phyloP scores from a whole-genome alignment of 2,888 invertebrate species.

The Melinaea marsaeus region DNA sequence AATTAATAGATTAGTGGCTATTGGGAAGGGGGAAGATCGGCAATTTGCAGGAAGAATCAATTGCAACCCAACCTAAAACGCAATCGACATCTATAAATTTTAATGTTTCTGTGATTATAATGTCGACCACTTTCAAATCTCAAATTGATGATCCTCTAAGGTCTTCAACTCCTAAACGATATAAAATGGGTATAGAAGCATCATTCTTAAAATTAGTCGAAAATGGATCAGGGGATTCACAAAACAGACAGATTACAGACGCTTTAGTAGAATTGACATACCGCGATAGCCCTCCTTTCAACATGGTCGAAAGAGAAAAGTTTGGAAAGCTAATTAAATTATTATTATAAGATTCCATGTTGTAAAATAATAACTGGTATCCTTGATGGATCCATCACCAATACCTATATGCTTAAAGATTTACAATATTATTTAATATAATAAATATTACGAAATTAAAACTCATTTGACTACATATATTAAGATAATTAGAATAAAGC shows the following conservation, averaged over 20 bases:
- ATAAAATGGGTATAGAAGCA: constrained; percentile 20
- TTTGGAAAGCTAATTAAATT: constrained; percentile 20
- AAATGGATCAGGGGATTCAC: constrained; percentile 16
- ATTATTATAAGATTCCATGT: not conserved
- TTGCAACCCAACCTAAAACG: too few species aligned
- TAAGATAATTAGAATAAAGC: too few species aligned
- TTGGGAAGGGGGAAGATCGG: not conserved
- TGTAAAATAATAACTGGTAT: not conserved
- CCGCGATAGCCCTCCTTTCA: constrained; percentile 31
- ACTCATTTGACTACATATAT: too few species aligned
- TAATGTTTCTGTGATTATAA: too few species aligned
- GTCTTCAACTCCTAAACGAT: constrained; percentile 29
- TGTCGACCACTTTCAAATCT: too few species aligned
- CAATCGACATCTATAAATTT: too few species aligned
- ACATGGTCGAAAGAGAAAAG: constrained; percentile 29
- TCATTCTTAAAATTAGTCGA: constrained; percentile 31
- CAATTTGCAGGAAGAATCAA: too few species aligned
- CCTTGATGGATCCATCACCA: not conserved
- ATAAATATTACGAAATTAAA: too few species aligned
- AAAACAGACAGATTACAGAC: constrained; percentile 28
- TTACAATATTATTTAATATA: too few species aligned
- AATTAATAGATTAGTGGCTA: not conserved
- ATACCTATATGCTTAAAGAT: too few species aligned
- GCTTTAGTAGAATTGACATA: constrained; percentile 29
- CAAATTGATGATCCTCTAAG: too few species aligned